Evolutionary conservation across 2,888 invertebrate genomes (phyloP), one percentile per base, ranked within the genome.

Genomic region (Micropterix aruncella): DNA sequence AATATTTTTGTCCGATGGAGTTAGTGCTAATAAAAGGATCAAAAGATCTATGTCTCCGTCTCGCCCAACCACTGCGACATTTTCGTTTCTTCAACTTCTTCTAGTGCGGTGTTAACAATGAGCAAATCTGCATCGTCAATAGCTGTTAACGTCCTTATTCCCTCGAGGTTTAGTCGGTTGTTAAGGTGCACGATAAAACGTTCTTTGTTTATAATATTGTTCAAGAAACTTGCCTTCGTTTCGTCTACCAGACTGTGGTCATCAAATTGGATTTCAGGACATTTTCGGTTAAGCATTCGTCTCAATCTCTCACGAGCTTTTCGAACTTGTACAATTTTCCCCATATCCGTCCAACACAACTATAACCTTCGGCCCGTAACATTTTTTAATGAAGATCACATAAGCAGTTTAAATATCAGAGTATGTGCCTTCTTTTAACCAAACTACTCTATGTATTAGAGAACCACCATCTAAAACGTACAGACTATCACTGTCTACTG

Each of bases 371-470:
- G 50, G 38, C 42, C 51, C 48, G 44, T 51, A 53, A 46, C 47
- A 48, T 43, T 44, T 50, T 44, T 44, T 7, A 46, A 51, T 49
- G 44, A 48, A 53, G 16, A 19, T 39, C 37, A 52, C 46, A 45
- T 53, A 53, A 37, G 48, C 48, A 16, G 38, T 38, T 45, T 47
- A 48, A 44, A 51, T 42, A 40, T 49, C 48, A 36, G 46, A 38
- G 48, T 47, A 52, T 46, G 52, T 51, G 18, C 47, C 48, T 47
- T 51, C 46, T 47, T 49, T 48, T n/a, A n/a, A n/a, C n/a, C n/a
- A n/a, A n/a, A n/a, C n/a, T n/a, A n/a, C n/a, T n/a, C n/a, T n/a
- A n/a, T n/a, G n/a, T n/a, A n/a, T n/a, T n/a, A n/a, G n/a, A n/a
- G n/a, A n/a, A n/a, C n/a, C n/a, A n/a, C n/a, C n/a, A n/a, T n/a